Conservation (phyloP, 2,113 vertebrate species). For the Indicator maculatus region DNA sequence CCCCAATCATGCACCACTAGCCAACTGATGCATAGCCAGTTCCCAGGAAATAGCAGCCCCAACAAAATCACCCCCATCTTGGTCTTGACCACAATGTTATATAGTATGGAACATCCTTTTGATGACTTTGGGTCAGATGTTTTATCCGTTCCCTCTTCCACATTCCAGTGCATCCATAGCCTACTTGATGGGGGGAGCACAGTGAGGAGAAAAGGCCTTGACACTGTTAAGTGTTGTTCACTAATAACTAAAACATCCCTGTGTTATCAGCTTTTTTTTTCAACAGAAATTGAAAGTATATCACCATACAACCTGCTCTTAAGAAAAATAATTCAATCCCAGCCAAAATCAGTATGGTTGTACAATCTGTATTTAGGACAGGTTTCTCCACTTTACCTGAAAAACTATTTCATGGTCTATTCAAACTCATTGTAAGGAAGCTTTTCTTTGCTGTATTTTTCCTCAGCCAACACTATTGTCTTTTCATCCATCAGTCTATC, state of each 20-base stretch:
- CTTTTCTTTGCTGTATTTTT: background rate
- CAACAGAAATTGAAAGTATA: background rate
- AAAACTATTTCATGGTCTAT: constrained; percentile 1
- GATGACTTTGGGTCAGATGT: background rate
- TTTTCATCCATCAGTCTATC: background rate
- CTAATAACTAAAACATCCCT: background rate
- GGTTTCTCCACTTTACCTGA: background rate
- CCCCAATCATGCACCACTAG: rapidly evolving
- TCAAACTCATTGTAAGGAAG: background rate
- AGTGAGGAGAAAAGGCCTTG: background rate
- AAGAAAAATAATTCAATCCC: background rate
- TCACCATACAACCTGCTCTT: background rate
- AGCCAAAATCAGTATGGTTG: background rate
- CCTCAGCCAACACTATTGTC: background rate
- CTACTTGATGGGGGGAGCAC: background rate
- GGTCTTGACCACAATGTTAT: background rate
- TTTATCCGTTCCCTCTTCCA: background rate
- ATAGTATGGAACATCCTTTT: background rate
- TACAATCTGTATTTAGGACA: background rate
- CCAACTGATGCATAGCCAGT: background rate
- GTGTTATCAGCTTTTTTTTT: background rate
- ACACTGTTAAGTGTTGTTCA: background rate
- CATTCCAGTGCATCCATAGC: background rate
- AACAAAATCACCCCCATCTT: background rate
- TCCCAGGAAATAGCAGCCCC: background rate